Percentiles rank a stretch among this genome's conserved stretches.
phyloP scores from a whole-genome alignment of 2,797 vertebrate species.

The Tokudaia tokunoshimensis region DNA sequence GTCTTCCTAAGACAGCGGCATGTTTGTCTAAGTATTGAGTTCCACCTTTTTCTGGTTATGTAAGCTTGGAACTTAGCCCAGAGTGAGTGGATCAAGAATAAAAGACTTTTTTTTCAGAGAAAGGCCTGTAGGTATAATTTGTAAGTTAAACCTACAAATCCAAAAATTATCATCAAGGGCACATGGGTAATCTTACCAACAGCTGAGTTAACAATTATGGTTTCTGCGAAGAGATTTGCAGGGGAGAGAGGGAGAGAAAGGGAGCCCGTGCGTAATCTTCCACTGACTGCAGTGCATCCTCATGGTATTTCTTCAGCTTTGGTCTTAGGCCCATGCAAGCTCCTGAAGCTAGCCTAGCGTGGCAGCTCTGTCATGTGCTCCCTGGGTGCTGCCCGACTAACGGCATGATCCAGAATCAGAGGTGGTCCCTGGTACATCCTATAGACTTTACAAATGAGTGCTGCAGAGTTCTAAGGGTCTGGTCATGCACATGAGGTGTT shows the following conservation, averaged over 20 bases:
- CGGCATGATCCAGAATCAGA: background rate
- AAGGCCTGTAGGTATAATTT: slow-evolving; percentile 78
- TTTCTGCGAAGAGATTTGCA: slow-evolving; percentile 73
- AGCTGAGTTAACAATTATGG: slow-evolving; percentile 64
- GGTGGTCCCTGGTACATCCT: background rate
- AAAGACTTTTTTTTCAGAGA: slow-evolving; percentile 79
- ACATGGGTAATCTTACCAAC: slow-evolving; percentile 80
- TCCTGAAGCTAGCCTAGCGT: background rate
- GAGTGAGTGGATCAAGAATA: slow-evolving; percentile 81
- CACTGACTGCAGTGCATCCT: background rate
- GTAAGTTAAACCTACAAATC: slow-evolving; percentile 82
- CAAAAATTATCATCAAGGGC: slow-evolving; percentile 79
- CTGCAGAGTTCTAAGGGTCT: background rate
- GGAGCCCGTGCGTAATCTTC: background rate
- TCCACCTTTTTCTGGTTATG: slow-evolving; percentile 70
- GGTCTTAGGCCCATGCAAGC: background rate
- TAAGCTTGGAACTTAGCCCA: slow-evolving; percentile 81
- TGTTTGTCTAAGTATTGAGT: slow-evolving; percentile 76
- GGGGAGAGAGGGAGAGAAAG: slow-evolving; percentile 21
- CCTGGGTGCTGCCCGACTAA: background rate
- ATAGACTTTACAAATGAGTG: background rate
- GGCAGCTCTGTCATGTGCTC: background rate
- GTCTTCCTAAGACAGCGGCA: slow-evolving; percentile 23
- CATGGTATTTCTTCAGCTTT: background rate
- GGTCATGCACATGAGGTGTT: background rate